A percentile compares a stretch with the other conserved stretches of the same genome.
phyloP scores from a whole-genome alignment of 2,113 vertebrate species.

The Zosterops hypoxanthus region DNA sequence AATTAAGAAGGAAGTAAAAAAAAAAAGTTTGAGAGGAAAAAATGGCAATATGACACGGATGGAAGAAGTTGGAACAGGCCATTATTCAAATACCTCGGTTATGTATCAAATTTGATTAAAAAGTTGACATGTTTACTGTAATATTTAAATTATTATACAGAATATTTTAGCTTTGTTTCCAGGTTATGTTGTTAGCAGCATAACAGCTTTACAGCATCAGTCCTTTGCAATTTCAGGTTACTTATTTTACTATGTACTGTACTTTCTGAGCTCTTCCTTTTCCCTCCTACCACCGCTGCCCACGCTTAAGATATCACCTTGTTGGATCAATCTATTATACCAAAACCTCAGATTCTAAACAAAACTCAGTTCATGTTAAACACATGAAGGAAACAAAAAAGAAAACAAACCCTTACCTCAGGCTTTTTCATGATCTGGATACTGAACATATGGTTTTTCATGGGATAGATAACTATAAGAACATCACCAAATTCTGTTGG shows the following conservation, averaged over 20 bases:
- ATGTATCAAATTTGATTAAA: not conserved
- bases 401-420: slow-evolving; percentile 80
- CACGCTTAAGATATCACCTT: not conserved
- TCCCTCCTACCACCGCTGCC: not conserved
- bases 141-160: not conserved
- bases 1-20: not conserved
- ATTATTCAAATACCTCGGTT: not conserved
- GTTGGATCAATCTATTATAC: not conserved
- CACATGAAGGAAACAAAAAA: not conserved
- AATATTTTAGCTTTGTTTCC: not conserved
- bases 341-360: not conserved
- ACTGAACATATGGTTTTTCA: slow-evolving; percentile 99
- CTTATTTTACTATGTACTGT: not conserved
- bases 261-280: not conserved
- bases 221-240: not conserved
- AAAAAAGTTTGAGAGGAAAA: not conserved
- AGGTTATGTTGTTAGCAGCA: not conserved
- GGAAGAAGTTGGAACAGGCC: not conserved
- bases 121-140: not conserved
- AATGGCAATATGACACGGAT: not conserved
- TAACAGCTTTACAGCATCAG: not conserved
- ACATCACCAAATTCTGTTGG: slow-evolving; percentile 99
- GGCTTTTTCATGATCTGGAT: slow-evolving; percentile 98
- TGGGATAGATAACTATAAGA: slow-evolving; percentile 97
- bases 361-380: not conserved